Evolutionary conservation across 2,888 invertebrate species (phyloP).

Genomic region (Cetonia aurata): DNA sequence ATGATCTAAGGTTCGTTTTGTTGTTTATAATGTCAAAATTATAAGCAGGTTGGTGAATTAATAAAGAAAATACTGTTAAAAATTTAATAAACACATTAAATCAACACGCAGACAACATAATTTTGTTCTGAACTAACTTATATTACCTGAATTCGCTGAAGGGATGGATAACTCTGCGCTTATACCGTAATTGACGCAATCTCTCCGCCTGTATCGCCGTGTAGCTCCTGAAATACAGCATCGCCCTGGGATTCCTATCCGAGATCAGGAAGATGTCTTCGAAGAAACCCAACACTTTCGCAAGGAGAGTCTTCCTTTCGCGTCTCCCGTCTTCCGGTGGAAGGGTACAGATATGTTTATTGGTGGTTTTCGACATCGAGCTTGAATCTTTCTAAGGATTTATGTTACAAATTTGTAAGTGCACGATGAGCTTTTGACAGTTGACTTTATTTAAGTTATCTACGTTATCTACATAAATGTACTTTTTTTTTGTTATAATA

Average conservation of each 20-base stretch:
- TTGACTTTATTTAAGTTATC: not conserved
- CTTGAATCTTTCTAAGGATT: not conserved
- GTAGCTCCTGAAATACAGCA: conserved; percentile 28
- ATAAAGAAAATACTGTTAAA: not conserved
- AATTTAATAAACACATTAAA: no score
- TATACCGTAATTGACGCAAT: conserved; percentile 5
- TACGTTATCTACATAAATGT: no score
- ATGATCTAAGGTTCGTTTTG: not conserved
- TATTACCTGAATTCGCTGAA: conserved; percentile 37
- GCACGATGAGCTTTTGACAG: not conserved
- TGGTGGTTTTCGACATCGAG: no score
- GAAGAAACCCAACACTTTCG: conserved; percentile 1
- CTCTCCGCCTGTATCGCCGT: conserved; percentile 25
- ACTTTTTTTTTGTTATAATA: no score
- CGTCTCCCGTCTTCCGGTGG: not conserved
- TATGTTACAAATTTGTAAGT: not conserved
- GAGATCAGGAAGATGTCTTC: conserved; percentile 20
- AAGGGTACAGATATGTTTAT: conserved; percentile 19
- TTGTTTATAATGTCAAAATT: no score
- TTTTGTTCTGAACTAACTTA: not conserved
- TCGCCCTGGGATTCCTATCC: conserved; percentile 32
- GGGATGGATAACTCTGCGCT: conserved; percentile 30
- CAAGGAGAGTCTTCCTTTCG: not conserved
- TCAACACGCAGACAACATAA: no score
- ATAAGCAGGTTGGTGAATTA: not conserved